Conservation (phyloP, 2,797 vertebrate species). For the Acipenser ruthenus region DNA sequence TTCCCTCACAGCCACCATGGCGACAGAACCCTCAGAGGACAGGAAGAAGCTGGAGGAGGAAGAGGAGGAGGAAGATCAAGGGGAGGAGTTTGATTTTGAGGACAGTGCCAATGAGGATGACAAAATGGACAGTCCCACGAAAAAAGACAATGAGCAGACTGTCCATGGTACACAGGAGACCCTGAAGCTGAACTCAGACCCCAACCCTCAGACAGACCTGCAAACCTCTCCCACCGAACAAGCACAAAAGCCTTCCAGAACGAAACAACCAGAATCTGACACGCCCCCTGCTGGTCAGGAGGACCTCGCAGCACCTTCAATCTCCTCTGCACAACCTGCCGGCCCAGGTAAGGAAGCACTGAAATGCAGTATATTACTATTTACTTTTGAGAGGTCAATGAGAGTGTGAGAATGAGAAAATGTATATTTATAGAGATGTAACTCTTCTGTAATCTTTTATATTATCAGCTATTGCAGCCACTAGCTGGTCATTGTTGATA, state of each 20-base stretch:
- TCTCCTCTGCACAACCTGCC: background rate
- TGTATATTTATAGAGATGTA: background rate
- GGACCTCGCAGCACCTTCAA: constrained; percentile 12
- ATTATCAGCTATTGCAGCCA: background rate
- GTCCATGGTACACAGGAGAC: background rate
- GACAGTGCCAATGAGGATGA: constrained; percentile 55
- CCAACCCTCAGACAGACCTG: constrained; percentile 13
- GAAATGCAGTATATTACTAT: too few relatives aligned
- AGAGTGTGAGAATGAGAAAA: background rate
- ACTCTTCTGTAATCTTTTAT: constrained; percentile 1
- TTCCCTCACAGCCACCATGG: constrained; percentile 27
- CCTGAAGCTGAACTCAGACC: constrained; percentile 5
- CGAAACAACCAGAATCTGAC: constrained; percentile 6
- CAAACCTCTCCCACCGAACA: constrained; percentile 25
- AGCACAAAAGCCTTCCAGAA: constrained; percentile 15
- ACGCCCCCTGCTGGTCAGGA: constrained; percentile 27
- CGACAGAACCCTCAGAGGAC: constrained; percentile 21
- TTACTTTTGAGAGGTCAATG: too few relatives aligned
- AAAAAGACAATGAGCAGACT: constrained; percentile 5
- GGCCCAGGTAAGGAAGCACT: constrained; percentile 31
- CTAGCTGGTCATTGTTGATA: background rate
- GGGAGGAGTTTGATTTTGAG: constrained; percentile 65
- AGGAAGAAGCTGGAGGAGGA: constrained; percentile 30
- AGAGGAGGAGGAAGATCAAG: constrained; percentile 54
- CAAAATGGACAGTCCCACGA: constrained; percentile 16